These are phyloP conservation scores for Mesorhabditis sp. DNA, from an alignment of 2,888 invertebrate genomes.

Conservation along the genomic window DNA sequence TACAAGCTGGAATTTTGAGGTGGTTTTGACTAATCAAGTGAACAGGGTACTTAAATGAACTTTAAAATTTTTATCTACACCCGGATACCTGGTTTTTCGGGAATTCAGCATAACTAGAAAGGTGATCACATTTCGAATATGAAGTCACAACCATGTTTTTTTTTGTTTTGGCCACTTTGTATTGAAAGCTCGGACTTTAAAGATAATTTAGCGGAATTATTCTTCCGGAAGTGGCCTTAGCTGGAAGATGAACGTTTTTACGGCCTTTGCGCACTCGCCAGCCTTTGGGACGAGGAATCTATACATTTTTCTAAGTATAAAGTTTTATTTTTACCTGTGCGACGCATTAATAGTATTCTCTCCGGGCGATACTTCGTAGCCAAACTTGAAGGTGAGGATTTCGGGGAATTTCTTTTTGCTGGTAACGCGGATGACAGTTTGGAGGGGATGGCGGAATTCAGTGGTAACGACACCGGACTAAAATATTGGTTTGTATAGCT, in stretches of 20 bases:
- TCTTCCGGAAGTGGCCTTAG: slow-evolving; percentile 30
- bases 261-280: slow-evolving; percentile 56
- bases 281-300: slow-evolving; percentile 52
- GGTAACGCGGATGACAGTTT: slow-evolving; percentile 91
- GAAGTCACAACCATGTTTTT: too few species aligned
- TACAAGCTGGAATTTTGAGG: too few species aligned
- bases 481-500: slow-evolving; percentile 7
- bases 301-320: background rate
- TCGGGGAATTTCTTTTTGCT: slow-evolving; percentile 91
- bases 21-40: too few species aligned
- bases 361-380: slow-evolving; percentile 49
- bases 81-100: too few species aligned
- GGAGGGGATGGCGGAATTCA: slow-evolving; percentile 79
- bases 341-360: slow-evolving; percentile 45
- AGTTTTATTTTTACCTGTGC: slow-evolving; percentile 30
- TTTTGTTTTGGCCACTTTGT: too few species aligned
- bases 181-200: too few species aligned
- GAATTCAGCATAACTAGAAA: too few species aligned
- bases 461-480: slow-evolving; percentile 74
- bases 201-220: background rate
- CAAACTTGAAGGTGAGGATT: slow-evolving; percentile 77
- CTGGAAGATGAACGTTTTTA: slow-evolving; percentile 51
- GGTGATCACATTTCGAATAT: too few species aligned
- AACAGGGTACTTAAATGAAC: too few species aligned
- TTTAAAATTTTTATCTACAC: too few species aligned